Base-by-base conservation (phyloP, 2,797 vertebrate genomes). In the Scomberomorus guttatus region DNA sequence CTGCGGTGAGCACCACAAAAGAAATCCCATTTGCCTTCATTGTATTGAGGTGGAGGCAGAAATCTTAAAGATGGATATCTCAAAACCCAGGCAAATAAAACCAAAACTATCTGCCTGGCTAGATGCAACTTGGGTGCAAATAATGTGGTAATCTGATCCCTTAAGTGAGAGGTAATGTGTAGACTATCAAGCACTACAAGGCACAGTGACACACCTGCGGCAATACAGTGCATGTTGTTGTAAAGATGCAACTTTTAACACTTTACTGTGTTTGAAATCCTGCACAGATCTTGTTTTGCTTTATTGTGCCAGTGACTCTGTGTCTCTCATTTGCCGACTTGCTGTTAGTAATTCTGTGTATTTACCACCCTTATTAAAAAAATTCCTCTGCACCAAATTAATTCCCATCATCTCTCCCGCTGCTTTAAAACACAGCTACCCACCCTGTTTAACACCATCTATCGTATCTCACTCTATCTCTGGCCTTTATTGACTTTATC, bases 401-500 rank as follows among this genome's bases (percentile, higher is more conserved):
- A 32, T 32, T 79, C n/a, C 44, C 71, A 39, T 61, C 42, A 48
- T 74, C 74, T 83, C 46, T 80, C 52, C 56, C 63, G 68, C 46
- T 80, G 61, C 71, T 85, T 83, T 84, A 20, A 22, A 79, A 22
- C 65, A 50, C 77, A 72, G 72, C 37, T 63, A 44, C 51, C 75
- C 27, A 71, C 69, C 68, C 46, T 63, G 37, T 76, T 87, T 50
- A 83, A 84, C 34, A 76, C 22, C 24, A 22, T 79, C 62, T 64
- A 80, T 65, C 74, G 56, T 80, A 52, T 39, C 55, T 61, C 4
- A 12, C 64, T 73, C 68, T 61, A 64, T 89, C 56, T 82, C 67
- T 72, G 59, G 27, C 64, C 50, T 63, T 75, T 80, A 89, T 80
- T 77, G 66, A 89, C 84, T 94, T 91, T 61, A 87, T 92, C 81